Base-by-base conservation (phyloP, 2,797 vertebrate species). In the Neosilurus hyrtlii region DNA sequence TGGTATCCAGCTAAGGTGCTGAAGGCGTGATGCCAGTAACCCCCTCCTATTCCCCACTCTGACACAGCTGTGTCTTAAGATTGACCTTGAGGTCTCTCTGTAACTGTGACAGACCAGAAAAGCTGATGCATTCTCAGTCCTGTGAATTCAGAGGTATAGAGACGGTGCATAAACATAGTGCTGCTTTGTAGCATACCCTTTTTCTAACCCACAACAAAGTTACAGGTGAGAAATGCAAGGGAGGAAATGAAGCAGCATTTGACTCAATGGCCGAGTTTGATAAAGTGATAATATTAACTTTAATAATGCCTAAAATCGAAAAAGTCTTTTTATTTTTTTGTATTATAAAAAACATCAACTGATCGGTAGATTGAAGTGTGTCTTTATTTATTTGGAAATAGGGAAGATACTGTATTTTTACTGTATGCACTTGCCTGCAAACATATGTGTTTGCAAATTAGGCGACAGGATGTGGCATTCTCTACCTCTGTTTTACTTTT, bases 391-490 rank as follows among this genome's bases (percentile, higher is more conserved):
- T 79, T 18, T 73, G 35, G 12, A 43, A 80, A 73, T 15, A 24
- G 52, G 67, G 49, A 52, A 91, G 87, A 92, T 86, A 90, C 83
- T 86, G 51, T 76, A 87, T 89, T 89, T 90, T 88, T 88, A 90
- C 84, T 86, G 72, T 86, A 82, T 83, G 85, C 76, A 72, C 62
- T 52, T 83, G 83, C 56, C 73, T 82, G 68, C 84, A 68, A 77
- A 65, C 80, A 76, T 85, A 77, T 85, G 85, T 86, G 87, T 86
- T 80, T 84, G 82, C 82, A 83, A 86, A 86, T 82, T 87, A 81
- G 87, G 84, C 86, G 92, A 90, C 93, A 94, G 93, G 93, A 94
- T 94, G 94, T 93, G 92, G 92, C 90, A 84, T 90, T 59, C 88
- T 89, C 87, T 92, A 90, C 86, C 89, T 91, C 88, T 91, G 87